phyloP scores from a whole-genome alignment of 2,113 vertebrate genomes.

The Acrocephalus kingi region DNA sequence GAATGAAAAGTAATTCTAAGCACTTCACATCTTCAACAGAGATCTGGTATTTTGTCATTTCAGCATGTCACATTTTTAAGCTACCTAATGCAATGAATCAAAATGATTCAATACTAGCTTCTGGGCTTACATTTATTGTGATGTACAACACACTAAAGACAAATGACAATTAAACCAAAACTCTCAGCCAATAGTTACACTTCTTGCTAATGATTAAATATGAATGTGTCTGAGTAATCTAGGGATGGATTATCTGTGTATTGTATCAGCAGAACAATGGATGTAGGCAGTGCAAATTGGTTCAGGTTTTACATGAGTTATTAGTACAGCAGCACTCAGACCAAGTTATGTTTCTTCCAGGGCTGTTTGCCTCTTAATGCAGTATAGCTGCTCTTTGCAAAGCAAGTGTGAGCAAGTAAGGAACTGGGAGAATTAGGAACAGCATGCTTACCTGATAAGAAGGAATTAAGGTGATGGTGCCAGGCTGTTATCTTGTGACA shows the following conservation, averaged over 20 bases:
- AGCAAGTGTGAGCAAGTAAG: not conserved
- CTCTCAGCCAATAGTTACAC: not conserved
- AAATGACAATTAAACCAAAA: not conserved
- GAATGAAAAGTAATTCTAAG: constrained; percentile 47
- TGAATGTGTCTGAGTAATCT: not conserved
- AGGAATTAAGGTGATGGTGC: not conserved
- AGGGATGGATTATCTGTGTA: not conserved
- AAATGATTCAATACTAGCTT: constrained; percentile 26
- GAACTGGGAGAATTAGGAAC: not conserved
- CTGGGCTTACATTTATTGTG: constrained; percentile 2
- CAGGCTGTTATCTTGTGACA: not conserved
- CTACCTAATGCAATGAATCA: not conserved
- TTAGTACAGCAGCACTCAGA: not conserved
- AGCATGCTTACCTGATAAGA: not conserved
- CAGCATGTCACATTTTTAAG: not conserved
- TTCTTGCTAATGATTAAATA: constrained; percentile 34
- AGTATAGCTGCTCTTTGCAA: not conserved
- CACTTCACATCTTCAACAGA: constrained; percentile 7
- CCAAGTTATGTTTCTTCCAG: not conserved
- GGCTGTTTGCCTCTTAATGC: not conserved
- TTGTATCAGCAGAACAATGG: not conserved
- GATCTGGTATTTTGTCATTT: constrained; percentile 48
- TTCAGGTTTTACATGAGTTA: not conserved
- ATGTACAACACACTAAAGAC: not conserved
- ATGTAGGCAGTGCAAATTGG: not conserved